These are phyloP conservation scores for Chrysodeixis includens DNA, from an alignment of 2,888 invertebrate species.

Conservation along the genomic window DNA sequence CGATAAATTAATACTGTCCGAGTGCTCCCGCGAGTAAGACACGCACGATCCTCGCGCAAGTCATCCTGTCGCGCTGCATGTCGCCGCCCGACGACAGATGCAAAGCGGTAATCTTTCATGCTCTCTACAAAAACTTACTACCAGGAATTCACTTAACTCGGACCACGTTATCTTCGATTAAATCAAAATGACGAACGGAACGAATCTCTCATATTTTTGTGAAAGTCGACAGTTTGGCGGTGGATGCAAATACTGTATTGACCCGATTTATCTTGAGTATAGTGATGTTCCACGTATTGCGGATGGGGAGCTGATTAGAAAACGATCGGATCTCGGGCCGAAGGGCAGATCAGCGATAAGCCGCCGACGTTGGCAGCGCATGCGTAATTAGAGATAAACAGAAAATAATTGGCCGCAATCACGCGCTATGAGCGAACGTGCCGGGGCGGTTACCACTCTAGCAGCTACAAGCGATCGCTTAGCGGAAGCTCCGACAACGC, in stretches of 20 bases:
- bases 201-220: slow-evolving; percentile 70
- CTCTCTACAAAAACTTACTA: slow-evolving; percentile 66
- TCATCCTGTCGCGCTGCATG: slow-evolving; percentile 61
- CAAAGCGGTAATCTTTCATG: slow-evolving; percentile 69
- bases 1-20: slow-evolving; percentile 84
- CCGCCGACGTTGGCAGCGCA: slow-evolving; percentile 85
- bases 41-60: slow-evolving; percentile 72
- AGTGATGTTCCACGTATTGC: slow-evolving; percentile 81
- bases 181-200: slow-evolving; percentile 71
- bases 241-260: slow-evolving; percentile 62
- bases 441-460: slow-evolving; percentile 67
- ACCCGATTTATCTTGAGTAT: slow-evolving; percentile 70
- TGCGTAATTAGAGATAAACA: slow-evolving; percentile 89
- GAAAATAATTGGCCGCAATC: slow-evolving; percentile 89
- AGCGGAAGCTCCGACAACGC: slow-evolving; percentile 65
- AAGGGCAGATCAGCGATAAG: slow-evolving; percentile 87
- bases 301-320: slow-evolving; percentile 85
- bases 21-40: slow-evolving; percentile 74
- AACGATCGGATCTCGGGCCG: slow-evolving; percentile 86
- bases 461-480: slow-evolving; percentile 58
- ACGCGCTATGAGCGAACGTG: slow-evolving; percentile 83
- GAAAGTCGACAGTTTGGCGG: slow-evolving; percentile 64
- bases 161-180: slow-evolving; percentile 70
- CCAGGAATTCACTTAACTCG: slow-evolving; percentile 68
- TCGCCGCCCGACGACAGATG: slow-evolving; percentile 56